Conservation (phyloP, 2,113 vertebrate genomes). For the Onychostoma macrolepis region DNA sequence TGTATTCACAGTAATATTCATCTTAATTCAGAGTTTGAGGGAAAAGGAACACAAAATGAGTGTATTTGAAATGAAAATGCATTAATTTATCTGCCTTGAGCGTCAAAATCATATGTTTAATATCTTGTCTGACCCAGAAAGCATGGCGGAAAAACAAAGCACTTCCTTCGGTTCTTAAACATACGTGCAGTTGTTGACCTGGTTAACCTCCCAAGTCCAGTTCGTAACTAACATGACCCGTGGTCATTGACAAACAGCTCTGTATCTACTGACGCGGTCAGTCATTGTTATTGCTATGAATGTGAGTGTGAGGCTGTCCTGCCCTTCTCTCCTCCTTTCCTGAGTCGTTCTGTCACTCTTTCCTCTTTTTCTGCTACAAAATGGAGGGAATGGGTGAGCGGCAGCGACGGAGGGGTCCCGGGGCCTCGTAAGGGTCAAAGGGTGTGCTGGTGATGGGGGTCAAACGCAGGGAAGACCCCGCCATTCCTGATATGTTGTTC, state of each 20-base stretch:
- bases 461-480: conserved; percentile 84
- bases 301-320: conserved; percentile 27
- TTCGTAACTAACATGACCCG: background rate
- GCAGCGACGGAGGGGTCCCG: conserved; percentile 82
- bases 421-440: conserved; percentile 82
- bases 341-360: conserved; percentile 32
- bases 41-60: background rate
- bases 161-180: background rate
- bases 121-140: background rate
- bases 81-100: background rate
- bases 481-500: conserved; percentile 89
- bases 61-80: background rate
- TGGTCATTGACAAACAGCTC: background rate
- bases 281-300: conserved; percentile 72
- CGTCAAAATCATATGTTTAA: background rate
- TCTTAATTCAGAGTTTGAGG: background rate
- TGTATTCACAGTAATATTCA: conserved; percentile 23
- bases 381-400: conserved; percentile 89
- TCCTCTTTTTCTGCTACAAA: conserved; percentile 76
- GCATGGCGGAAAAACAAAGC: background rate
- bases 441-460: conserved; percentile 82
- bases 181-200: background rate
- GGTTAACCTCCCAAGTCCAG: background rate
- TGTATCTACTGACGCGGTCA: conserved; percentile 63
- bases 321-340: conserved; percentile 44